A percentile compares a stretch with the other conserved stretches of the same genome.
These are phyloP conservation scores for Sinocyclocheilus grahami DNA, from an alignment of 2,113 vertebrate species.

Conservation along the genomic window DNA sequence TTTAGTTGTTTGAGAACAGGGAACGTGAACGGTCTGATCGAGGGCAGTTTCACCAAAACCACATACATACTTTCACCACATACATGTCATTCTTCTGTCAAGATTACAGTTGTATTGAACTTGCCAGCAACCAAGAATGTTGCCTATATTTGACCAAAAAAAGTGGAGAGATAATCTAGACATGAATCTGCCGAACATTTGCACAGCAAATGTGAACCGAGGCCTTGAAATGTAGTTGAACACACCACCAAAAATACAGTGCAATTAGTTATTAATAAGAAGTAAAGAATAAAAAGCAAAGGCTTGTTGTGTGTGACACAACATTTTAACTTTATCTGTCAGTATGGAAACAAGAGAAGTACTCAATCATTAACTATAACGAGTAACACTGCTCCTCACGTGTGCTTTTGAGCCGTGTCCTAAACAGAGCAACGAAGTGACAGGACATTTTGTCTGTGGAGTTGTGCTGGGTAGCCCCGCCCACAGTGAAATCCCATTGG, in stretches of 20 bases:
- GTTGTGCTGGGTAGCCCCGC: background rate
- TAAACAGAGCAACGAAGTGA: background rate
- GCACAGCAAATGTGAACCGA: constrained; percentile 26
- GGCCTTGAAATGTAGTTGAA: constrained; percentile 52
- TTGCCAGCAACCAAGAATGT: constrained; percentile 31
- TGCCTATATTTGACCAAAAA: constrained; percentile 36
- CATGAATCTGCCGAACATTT: constrained; percentile 30
- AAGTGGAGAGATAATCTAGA: constrained; percentile 59
- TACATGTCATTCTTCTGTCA: constrained; percentile 19
- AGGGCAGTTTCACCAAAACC: constrained; percentile 40
- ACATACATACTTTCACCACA: constrained; percentile 15
- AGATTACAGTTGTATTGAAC: background rate
- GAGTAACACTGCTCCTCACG: background rate
- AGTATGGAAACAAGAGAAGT: constrained; percentile 15
- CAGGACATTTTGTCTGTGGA: background rate
- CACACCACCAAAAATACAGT: constrained; percentile 62
- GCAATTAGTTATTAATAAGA: constrained; percentile 69
- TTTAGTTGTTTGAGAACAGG: constrained; percentile 24
- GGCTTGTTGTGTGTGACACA: constrained; percentile 18
- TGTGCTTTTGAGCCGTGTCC: background rate
- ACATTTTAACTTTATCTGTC: constrained; percentile 20
- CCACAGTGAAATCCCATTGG: constrained; percentile 28
- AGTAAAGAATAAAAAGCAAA: background rate
- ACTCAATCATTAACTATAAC: background rate
- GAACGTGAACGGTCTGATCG: constrained; percentile 19